A percentile compares a stretch with the other conserved stretches of the same genome.
These are phyloP conservation scores for Acrobeloides nanus DNA, from an alignment of 2,888 invertebrate species.

Conservation along the genomic window DNA sequence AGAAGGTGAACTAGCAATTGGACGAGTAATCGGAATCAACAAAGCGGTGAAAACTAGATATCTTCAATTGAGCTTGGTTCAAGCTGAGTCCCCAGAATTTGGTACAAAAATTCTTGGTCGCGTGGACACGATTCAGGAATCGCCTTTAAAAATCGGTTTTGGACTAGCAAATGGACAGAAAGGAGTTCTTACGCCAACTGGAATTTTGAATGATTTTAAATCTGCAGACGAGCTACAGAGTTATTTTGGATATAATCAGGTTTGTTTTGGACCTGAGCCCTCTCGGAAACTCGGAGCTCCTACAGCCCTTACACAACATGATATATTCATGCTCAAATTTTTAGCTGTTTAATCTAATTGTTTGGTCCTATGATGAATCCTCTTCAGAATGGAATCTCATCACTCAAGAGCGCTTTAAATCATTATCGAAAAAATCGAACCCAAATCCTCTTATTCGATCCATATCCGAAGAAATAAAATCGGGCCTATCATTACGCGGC, in stretches of 20 bases:
- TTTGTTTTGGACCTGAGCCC: no score
- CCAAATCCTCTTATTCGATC: no score
- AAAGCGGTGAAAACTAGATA: slow-evolving; percentile 11
- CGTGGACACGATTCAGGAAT: not conserved
- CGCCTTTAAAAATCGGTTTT: not conserved
- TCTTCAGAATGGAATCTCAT: no score
- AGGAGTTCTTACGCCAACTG: slow-evolving; percentile 1
- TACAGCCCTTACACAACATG: no score
- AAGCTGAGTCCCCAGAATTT: not conserved
- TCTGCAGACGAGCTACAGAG: not conserved
- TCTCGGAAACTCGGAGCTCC: no score
- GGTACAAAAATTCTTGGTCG: not conserved
- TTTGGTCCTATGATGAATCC: no score
- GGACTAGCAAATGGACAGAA: not conserved
- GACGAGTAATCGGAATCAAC: slow-evolving; percentile 17
- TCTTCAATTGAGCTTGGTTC: not conserved
- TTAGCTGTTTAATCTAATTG: no score
- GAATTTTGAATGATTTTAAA: not conserved
- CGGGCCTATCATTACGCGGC: no score
- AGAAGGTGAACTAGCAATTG: slow-evolving; percentile 13
- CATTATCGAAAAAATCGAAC: no score
- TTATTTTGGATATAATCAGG: not conserved
- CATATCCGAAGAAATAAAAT: no score
- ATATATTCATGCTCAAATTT: no score
- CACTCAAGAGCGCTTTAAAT: no score